Percentiles rank a stretch among this genome's conserved stretches.
Evolutionary conservation across 2,797 vertebrate species (phyloP).

Genomic region (Enteromius mattozi): DNA sequence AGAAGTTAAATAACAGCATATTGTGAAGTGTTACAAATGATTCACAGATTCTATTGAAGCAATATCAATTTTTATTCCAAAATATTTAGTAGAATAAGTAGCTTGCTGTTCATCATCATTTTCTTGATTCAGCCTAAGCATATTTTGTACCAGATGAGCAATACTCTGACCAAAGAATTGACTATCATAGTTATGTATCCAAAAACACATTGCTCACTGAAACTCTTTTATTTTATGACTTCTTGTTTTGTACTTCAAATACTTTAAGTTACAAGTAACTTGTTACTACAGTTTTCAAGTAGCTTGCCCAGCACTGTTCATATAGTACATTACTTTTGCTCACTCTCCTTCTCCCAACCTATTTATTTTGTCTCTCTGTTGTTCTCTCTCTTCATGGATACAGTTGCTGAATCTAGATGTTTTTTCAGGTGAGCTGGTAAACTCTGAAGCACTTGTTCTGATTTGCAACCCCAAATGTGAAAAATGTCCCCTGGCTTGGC

Average conservation of each 20-base stretch:
- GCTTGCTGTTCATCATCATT: neutral
- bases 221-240: neutral
- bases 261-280: neutral
- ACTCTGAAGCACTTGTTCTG: slow-evolving; percentile 12
- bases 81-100: neutral
- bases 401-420: neutral
- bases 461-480: slow-evolving; percentile 35
- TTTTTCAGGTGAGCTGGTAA: neutral
- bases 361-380: slow-evolving; percentile 2
- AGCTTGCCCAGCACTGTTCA: neutral
- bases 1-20: neutral
- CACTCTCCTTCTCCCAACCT: neutral
- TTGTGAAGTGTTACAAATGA: neutral
- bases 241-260: neutral
- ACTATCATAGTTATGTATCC: neutral
- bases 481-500: slow-evolving; percentile 48
- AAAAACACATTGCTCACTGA: neutral
- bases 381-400: neutral
- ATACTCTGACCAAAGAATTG: neutral
- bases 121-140: neutral
- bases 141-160: neutral
- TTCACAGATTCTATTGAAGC: neutral
- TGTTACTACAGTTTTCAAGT: neutral
- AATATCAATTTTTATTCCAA: neutral
- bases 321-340: neutral